These are phyloP conservation scores for Oscheius sp. DNA, from an alignment of 2,888 invertebrate species.

Conservation along the genomic window DNA sequence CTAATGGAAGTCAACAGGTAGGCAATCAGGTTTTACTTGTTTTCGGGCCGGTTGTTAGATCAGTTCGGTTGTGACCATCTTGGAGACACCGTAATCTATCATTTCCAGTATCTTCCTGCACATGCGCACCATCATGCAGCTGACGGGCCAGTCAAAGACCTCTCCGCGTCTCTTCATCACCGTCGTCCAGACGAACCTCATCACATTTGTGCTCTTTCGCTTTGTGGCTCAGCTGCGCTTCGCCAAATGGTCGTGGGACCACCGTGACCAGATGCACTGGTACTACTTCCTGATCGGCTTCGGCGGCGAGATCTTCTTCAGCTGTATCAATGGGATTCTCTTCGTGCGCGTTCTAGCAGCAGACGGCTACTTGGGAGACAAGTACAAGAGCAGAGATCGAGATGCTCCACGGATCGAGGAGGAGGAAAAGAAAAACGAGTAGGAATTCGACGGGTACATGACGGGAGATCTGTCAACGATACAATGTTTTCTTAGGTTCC, in stretches of 20 bases:
- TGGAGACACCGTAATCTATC: neutral
- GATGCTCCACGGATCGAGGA: neutral
- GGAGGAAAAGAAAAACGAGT: conserved; percentile 18
- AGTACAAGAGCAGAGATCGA: conserved; percentile 25
- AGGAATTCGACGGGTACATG: neutral
- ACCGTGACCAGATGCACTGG: conserved; percentile 48
- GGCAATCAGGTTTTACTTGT: neutral
- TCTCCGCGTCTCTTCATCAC: conserved; percentile 40
- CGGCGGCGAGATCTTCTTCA: conserved; percentile 58
- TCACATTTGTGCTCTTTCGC: conserved; percentile 65
- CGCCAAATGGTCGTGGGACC: conserved; percentile 48
- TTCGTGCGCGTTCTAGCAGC: conserved; percentile 64
- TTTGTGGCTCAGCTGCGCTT: conserved; percentile 62
- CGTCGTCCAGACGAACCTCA: conserved; percentile 58
- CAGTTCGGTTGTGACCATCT: neutral
- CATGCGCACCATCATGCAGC: conserved; percentile 64
- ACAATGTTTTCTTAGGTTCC: conserved; percentile 31
- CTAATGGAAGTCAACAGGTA: conserved; percentile 71
- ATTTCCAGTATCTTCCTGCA: conserved; percentile 67
- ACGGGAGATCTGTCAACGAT: conserved; percentile 5
- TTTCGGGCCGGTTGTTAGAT: neutral
- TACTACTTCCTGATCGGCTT: conserved; percentile 48
- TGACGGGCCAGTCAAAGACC: conserved; percentile 48
- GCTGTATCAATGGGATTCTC: conserved; percentile 60
- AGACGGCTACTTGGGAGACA: conserved; percentile 62